Evolutionary conservation across 2,888 invertebrate genomes (phyloP).

Genomic region (Dynastes hyllus): DNA sequence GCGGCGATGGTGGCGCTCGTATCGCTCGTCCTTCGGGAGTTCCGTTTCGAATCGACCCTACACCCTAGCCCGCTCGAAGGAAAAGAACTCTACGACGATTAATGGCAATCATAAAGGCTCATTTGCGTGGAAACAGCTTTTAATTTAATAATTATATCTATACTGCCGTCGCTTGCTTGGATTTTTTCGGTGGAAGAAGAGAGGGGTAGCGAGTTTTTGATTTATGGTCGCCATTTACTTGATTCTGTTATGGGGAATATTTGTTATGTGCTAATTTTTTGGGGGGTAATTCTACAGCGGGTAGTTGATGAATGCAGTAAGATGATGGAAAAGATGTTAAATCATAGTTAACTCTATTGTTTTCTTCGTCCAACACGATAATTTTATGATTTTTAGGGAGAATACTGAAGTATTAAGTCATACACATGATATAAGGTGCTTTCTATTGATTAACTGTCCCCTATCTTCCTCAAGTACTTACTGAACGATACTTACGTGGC

Average conservation of each 20-base stretch:
- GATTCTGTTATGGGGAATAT: constrained; percentile 36
- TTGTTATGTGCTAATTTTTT: constrained; percentile 20
- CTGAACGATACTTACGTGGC: no score
- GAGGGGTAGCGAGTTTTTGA: constrained; percentile 22
- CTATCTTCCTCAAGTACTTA: no score
- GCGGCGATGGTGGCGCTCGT: constrained; percentile 35
- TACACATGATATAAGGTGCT: no score
- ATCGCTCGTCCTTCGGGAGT: constrained; percentile 50
- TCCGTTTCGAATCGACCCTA: constrained; percentile 17
- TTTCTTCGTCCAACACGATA: no score
- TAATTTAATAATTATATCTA: constrained; percentile 65
- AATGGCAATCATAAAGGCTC: constrained; percentile 63
- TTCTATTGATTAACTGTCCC: no score
- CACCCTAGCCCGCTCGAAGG: constrained; percentile 13
- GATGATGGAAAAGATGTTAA: no score
- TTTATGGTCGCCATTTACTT: constrained; percentile 32
- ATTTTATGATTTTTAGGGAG: no score
- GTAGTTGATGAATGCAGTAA: neutral
- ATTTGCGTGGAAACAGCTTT: constrained; percentile 64
- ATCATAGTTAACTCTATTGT: no score
- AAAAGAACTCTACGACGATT: constrained; percentile 60
- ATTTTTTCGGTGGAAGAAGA: constrained; percentile 3
- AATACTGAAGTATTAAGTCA: no score
- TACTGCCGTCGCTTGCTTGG: constrained; percentile 20
- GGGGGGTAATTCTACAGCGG: constrained; percentile 17